Conservation (phyloP, 2,888 invertebrate species). For the Sturmia bella region DNA sequence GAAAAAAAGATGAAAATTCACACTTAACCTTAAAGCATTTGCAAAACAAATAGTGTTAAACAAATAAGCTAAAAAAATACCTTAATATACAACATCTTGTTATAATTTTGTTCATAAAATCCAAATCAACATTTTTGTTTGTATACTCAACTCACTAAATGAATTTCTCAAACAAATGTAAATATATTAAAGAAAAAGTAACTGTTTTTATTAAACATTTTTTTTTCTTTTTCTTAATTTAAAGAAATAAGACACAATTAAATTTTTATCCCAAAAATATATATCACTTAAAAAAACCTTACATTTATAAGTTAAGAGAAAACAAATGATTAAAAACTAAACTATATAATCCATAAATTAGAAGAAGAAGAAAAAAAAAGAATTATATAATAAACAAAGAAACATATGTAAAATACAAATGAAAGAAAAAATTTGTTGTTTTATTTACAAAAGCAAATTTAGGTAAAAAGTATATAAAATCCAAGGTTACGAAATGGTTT, state of each 20-base stretch:
- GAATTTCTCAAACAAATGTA: constrained; percentile 53
- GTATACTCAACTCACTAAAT: constrained; percentile 21
- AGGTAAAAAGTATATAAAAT: constrained; percentile 63
- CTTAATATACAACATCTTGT: constrained; percentile 27
- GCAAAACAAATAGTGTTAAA: constrained; percentile 43
- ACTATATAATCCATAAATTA: constrained; percentile 40
- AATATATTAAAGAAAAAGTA: constrained; percentile 41
- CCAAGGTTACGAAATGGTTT: constrained; percentile 73
- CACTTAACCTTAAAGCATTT: constrained; percentile 32
- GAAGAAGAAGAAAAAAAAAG: constrained; percentile 34
- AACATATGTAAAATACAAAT: constrained; percentile 50
- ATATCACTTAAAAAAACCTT: constrained; percentile 50
- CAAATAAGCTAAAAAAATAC: constrained; percentile 18
- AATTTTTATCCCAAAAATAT: constrained; percentile 45
- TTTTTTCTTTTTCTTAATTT: constrained; percentile 49
- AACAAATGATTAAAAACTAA: constrained; percentile 19
- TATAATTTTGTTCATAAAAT: constrained; percentile 57
- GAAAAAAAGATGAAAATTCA: constrained; percentile 49
- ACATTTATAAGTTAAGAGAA: constrained; percentile 59
- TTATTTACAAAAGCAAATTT: constrained; percentile 61
- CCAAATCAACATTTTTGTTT: constrained; percentile 20
- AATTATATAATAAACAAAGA: constrained; percentile 40
- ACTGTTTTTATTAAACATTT: constrained; percentile 12
- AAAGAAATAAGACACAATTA: constrained; percentile 14
- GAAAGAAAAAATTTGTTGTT: constrained; percentile 66